Evolutionary conservation across 2,113 vertebrate species (phyloP).

Genomic region (Mungos mungo): DNA sequence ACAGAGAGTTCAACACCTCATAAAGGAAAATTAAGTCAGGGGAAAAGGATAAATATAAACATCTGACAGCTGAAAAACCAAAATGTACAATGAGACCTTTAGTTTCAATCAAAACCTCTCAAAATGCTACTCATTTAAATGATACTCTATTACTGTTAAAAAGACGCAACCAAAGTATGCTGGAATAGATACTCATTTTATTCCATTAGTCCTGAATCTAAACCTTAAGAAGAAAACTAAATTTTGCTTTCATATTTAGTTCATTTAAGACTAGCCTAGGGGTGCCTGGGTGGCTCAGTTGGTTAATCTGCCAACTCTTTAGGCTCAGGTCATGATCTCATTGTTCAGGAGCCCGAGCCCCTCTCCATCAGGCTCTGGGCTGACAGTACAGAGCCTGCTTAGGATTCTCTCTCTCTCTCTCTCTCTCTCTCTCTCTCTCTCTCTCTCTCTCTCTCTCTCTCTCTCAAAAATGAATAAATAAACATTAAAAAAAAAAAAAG

Average conservation of each 20-base stretch:
- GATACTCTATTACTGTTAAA: background rate
- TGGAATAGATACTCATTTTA: background rate
- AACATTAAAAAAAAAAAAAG: background rate
- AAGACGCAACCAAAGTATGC: background rate
- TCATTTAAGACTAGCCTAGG: background rate
- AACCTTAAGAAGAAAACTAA: background rate
- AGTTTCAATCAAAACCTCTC: background rate
- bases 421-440: too few relatives aligned
- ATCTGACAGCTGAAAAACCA: constrained; percentile 2
- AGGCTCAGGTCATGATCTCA: too few relatives aligned
- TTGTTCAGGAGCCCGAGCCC: too few relatives aligned
- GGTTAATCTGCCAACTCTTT: too few relatives aligned
- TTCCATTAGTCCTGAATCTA: constrained; percentile 7
- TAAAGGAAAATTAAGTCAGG: background rate
- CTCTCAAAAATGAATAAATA: too few relatives aligned
- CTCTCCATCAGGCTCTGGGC: too few relatives aligned
- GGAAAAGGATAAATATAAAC: background rate
- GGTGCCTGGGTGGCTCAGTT: too few relatives aligned
- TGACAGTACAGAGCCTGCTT: too few relatives aligned
- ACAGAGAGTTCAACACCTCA: background rate
- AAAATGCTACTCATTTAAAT: background rate
- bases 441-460: too few relatives aligned
- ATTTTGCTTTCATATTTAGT: background rate
- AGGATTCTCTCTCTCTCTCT: too few relatives aligned
- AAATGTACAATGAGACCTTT: background rate